phyloP scores from a whole-genome alignment of 2,113 vertebrate genomes.

The Sinocyclocheilus anophthalmus region DNA sequence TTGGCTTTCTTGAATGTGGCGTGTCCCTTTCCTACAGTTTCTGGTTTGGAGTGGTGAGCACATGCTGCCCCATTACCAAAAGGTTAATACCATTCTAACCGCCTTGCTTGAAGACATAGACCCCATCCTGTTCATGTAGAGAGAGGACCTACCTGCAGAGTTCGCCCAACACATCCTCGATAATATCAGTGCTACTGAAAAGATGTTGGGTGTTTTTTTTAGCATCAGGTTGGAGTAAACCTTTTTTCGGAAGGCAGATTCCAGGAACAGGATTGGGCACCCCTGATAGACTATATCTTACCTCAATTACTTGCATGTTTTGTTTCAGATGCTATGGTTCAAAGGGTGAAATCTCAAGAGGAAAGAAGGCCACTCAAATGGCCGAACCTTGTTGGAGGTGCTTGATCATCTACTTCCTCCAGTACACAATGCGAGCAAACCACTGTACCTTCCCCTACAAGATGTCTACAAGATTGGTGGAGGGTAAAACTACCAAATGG shows the following conservation, averaged over 20 bases:
- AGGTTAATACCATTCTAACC: no score
- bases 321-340: constrained; percentile 79
- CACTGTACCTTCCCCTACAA: constrained; percentile 79
- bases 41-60: constrained; percentile 79
- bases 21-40: constrained; percentile 76
- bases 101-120: no score
- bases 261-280: not conserved
- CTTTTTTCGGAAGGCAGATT: not conserved
- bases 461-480: constrained; percentile 85
- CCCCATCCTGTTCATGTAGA: no score
- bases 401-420: constrained; percentile 77
- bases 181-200: not conserved
- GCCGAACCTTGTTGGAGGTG: constrained; percentile 78
- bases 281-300: not conserved
- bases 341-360: constrained; percentile 78
- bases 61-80: no score
- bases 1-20: constrained; percentile 74
- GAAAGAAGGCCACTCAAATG: constrained; percentile 68
- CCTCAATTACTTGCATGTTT: not conserved
- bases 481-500: constrained; percentile 12
- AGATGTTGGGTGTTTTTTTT: not conserved
- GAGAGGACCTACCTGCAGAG: no score
- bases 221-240: not conserved
- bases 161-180: no score
- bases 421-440: constrained; percentile 75